Base-by-base conservation (phyloP, 2,888 invertebrate genomes). In the Malacosoma neustria region DNA sequence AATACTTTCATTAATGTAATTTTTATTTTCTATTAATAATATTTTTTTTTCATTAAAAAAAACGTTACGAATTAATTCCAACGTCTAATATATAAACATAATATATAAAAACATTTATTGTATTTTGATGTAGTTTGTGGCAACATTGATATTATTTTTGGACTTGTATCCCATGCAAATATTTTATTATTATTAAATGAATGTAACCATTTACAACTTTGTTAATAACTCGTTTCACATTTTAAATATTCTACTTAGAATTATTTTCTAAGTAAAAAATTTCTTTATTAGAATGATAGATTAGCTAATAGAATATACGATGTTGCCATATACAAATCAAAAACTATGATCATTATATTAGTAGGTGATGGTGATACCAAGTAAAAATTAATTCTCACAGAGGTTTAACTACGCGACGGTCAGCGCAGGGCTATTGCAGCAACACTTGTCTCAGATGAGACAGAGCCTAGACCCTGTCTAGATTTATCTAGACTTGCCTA, bases 341-440 rank as follows among this genome's bases (percentile, higher is more conserved):
- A 22, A 22, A 1, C 5, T 22, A 40, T 32, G 13, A 34, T 30
- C 29, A 14, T 29, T 11, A 11, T 11, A 33, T 60, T 64, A 68
- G 61, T 59, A 60, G 84, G 84, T 84, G 84, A 76, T 73, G 84
- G 84, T 84, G 79, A 80, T 70, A 69, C 64, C 67, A 55, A n/a
- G n/a, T 62, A 48, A 50, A 63, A 69, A 61, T 71, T 22, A 22
- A 22, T 65, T 74, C 72, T 76, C 79, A 61, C 86, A 86, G 86
- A 82, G 82, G 75, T 85, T 86, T 85, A 85, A 84, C 84, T 86
- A 86, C 81, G 85, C 85, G 67, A 69, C 84, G 52, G 82, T 82
- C 68, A 84, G 64, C 76, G 82, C 85, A 42, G 86, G 86, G 52
- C 76, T 85, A 48, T 77, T 86, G 77, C 86, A 85, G 76, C 84